A percentile compares a stretch with the other conserved stretches of the same genome.
phyloP scores from a whole-genome alignment of 1,140 invertebrate genomes.

The Leptopilina boulardi region DNA sequence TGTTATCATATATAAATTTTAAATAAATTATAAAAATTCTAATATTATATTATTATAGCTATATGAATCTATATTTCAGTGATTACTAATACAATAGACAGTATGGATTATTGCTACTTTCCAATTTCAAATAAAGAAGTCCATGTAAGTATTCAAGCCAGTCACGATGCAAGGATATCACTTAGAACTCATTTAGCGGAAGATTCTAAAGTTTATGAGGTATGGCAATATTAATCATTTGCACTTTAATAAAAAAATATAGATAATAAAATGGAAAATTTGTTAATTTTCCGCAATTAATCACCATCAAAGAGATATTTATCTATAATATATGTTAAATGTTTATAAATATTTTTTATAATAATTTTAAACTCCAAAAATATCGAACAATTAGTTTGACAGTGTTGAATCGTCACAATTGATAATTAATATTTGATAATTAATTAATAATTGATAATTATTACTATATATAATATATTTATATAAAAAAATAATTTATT shows the following conservation, averaged over 20 bases:
- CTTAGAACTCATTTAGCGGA: constrained; percentile 63
- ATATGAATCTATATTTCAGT: constrained; percentile 51
- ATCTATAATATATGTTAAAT: too few species aligned
- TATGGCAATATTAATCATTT: constrained; percentile 37
- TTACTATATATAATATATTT: neutral
- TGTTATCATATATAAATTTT: neutral
- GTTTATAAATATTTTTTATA: too few species aligned
- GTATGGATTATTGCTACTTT: constrained; percentile 61
- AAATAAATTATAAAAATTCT: neutral
- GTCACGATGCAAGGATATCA: constrained; percentile 64
- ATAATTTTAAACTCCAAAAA: too few species aligned
- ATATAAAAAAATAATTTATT: neutral
- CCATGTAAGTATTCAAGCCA: constrained; percentile 56
- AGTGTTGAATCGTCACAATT: too few species aligned
- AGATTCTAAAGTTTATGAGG: constrained; percentile 65
- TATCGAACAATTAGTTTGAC: too few species aligned
- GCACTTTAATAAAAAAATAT: too few species aligned
- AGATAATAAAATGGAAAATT: too few species aligned
- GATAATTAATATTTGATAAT: too few species aligned
- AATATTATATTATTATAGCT: constrained; percentile 2
- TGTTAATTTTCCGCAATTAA: too few species aligned
- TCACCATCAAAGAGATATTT: too few species aligned
- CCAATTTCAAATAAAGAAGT: constrained; percentile 61
- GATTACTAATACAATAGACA: constrained; percentile 58
- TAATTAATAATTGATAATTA: too few species aligned